phyloP scores from a whole-genome alignment of 2,797 vertebrate genomes.

The Anolis apletophallus region DNA sequence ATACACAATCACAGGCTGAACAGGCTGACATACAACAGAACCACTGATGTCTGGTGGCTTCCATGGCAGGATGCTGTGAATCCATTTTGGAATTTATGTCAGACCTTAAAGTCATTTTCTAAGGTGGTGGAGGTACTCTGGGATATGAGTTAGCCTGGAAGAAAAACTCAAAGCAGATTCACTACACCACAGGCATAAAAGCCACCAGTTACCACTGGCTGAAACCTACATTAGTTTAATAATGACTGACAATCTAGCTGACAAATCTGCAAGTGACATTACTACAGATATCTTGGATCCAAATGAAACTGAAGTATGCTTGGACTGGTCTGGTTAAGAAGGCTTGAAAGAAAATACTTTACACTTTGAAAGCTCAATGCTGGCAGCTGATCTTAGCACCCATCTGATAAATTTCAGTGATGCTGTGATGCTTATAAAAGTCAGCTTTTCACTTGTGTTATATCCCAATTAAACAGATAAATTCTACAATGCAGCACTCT shows the following conservation, averaged over 20 bases:
- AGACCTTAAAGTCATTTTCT: too few relatives aligned
- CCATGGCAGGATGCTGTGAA: too few relatives aligned
- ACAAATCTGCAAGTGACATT: background rate
- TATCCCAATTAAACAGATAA: slow-evolving; percentile 46
- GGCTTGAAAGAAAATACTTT: background rate
- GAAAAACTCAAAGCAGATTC: too few relatives aligned
- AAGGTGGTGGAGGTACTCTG: too few relatives aligned
- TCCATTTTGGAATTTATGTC: too few relatives aligned
- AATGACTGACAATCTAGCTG: background rate
- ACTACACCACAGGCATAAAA: too few relatives aligned
- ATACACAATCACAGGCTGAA: too few relatives aligned
- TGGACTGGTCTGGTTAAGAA: slow-evolving; percentile 24
- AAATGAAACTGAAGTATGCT: slow-evolving; percentile 11
- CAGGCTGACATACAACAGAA: too few relatives aligned
- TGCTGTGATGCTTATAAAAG: slow-evolving; percentile 28
- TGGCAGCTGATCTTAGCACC: slow-evolving; percentile 29
- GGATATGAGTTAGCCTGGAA: too few relatives aligned
- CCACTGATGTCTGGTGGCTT: too few relatives aligned
- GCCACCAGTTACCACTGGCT: too few relatives aligned
- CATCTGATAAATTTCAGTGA: slow-evolving; percentile 27
- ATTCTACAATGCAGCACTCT: slow-evolving; percentile 21
- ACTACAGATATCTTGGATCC: background rate
- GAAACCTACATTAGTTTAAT: background rate
- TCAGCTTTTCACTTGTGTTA: slow-evolving; percentile 38
- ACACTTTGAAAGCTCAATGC: slow-evolving; percentile 10